These are phyloP conservation scores for Callospermophilus lateralis DNA, from an alignment of 2,113 vertebrate genomes.

Conservation along the genomic window DNA sequence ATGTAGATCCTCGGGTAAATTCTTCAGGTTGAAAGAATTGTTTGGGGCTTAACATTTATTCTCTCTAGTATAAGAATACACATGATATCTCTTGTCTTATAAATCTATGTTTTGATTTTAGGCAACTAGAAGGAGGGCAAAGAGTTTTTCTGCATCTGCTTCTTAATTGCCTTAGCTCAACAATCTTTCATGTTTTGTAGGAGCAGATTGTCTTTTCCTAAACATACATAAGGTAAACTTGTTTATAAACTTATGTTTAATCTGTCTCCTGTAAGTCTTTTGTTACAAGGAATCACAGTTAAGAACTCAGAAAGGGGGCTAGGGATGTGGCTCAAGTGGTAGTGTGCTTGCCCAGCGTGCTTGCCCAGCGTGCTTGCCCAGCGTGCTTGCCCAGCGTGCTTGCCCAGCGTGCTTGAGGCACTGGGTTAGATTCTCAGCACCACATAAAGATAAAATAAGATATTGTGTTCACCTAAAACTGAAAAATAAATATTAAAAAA, in stretches of 20 bases:
- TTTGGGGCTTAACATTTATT: neutral
- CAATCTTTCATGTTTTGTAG: neutral
- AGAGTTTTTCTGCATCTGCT: neutral
- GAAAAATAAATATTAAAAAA: no score
- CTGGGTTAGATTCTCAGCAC: no score
- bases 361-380: no score
- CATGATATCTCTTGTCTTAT: no score
- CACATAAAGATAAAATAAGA: no score
- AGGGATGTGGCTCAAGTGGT: no score
- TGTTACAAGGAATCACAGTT: neutral
- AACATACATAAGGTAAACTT: neutral
- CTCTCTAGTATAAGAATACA: neutral
- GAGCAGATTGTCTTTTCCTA: neutral
- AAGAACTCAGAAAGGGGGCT: no score
- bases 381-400: no score
- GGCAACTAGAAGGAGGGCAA: neutral
- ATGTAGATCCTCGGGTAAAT: neutral
- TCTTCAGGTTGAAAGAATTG: neutral
- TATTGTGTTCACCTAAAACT: no score
- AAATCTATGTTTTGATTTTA: neutral
- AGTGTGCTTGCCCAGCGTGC: no score
- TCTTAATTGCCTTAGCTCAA: neutral
- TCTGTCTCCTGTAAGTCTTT: neutral
- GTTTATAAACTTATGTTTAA: neutral
- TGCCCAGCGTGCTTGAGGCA: no score